Evolutionary conservation across 1,140 invertebrate genomes (phyloP).

Genomic region (Drosophila nigrodunni): DNA sequence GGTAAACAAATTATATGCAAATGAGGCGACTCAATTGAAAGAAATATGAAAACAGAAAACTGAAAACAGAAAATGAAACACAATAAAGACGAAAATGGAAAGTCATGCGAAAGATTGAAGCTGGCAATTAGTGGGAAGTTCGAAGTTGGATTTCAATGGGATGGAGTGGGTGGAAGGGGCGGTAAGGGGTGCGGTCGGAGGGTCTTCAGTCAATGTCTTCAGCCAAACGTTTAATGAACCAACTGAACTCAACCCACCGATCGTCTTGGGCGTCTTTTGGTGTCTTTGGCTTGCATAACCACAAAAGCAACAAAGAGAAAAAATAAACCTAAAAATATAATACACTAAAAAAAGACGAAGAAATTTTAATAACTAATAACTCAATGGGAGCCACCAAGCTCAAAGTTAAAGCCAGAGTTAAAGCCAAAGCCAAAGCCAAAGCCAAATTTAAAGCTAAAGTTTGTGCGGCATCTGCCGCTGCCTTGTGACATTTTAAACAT

Average conservation of each 20-base stretch:
- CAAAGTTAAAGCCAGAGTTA: neutral
- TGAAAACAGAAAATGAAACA: conserved; percentile 27
- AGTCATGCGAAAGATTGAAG: conserved; percentile 40
- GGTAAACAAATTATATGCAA: conserved; percentile 45
- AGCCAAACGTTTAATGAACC: conserved; percentile 32
- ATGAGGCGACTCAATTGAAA: conserved; percentile 14
- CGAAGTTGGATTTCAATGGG: neutral
- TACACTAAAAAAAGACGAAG: conserved; percentile 42
- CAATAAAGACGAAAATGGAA: conserved; percentile 35
- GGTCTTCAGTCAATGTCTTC: neutral
- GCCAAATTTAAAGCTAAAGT: conserved; percentile 37
- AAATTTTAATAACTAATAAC: conserved; percentile 67
- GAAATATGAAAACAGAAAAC: conserved; percentile 19
- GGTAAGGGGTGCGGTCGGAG: too few relatives aligned
- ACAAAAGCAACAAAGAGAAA: neutral
- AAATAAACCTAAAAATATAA: conserved; percentile 2
- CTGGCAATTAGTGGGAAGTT: conserved; percentile 31
- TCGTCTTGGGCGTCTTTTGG: conserved; percentile 8
- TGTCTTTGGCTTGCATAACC: conserved; percentile 30
- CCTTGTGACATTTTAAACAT: conserved; percentile 78
- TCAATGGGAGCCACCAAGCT: conserved; percentile 38
- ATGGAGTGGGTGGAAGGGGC: neutral
- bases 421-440: conserved; percentile 11
- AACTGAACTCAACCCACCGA: neutral
- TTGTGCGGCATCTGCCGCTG: conserved; percentile 49